Evolutionary conservation across 2,888 invertebrate species (phyloP), one percentile per base, ranked within the genome.

Genomic region (Crossocerus cetratus): DNA sequence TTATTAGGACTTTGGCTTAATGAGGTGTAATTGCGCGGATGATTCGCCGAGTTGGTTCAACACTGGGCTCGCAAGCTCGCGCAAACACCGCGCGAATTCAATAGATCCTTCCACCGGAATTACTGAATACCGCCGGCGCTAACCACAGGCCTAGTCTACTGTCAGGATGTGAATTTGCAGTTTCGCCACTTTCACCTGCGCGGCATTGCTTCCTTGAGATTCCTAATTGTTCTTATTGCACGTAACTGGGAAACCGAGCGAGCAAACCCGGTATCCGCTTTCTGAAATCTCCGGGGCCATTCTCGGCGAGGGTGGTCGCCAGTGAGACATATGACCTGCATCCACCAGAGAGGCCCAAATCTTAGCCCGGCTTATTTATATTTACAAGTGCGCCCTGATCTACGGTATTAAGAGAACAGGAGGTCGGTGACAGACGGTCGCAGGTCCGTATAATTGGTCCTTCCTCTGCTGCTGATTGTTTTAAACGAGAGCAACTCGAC

Each of bases 401-500:
- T 69, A 72, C 42, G 69, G 68, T 62, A 72, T 74, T 67, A 80
- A 82, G 69, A 61, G 74, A 65, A 72, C 43, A 75, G 83, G 74
- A 78, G 77, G 81, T 83, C 77, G 81, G 77, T 83, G 82, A 83
- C 76, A 84, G 83, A 84, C 82, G 78, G 81, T 81, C 80, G 81
- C 78, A 83, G 81, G 82, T 85, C 77, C 80, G 81, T 86, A 82
- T 89, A 89, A 89, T 89, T 89, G 89, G 86, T 77, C 84, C 88
- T 89, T 89, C 88, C 89, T 88, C 86, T 84, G 80, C 75, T 85
- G 86, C 82, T 89, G 89, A 89, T 89, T 89, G 89, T 88, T 87
- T 89, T 87, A 88, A 89, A 89, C 86, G 87, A 89, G 88, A 87
- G 86, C 86, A 87, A 87, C 87, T 88, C 86, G 84, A 82, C 81